phyloP scores from a whole-genome alignment of 2,113 vertebrate species.

The Psettodes erumei region DNA sequence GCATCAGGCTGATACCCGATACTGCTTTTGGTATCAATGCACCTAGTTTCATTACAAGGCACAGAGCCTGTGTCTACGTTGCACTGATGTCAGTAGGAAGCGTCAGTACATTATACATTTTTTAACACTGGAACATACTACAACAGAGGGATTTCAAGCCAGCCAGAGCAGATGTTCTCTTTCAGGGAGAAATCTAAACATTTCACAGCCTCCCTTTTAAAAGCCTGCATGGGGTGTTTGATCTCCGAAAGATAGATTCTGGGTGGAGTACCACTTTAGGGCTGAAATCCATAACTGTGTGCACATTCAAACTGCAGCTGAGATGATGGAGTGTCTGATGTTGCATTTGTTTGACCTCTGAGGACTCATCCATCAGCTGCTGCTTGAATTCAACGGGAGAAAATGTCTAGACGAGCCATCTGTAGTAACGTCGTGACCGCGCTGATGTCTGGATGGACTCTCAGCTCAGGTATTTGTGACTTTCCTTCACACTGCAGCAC shows the following conservation, averaged over 20 bases:
- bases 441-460: neutral
- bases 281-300: conserved; percentile 3
- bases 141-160: neutral
- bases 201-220: conserved; percentile 4
- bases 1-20: too few relatives aligned
- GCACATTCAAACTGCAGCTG: neutral
- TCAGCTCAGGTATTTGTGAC: conserved; percentile 4
- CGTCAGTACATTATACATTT: neutral
- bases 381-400: neutral
- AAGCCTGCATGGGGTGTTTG: neutral
- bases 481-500: conserved; percentile 46
- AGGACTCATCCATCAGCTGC: conserved; percentile 6
- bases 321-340: neutral
- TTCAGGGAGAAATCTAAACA: conserved; percentile 19
- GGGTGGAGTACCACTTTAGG: conserved; percentile 1
- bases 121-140: neutral
- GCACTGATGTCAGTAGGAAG: neutral
- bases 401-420: neutral
- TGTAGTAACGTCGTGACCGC: too few relatives aligned
- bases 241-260: conserved; percentile 16
- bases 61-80: neutral
- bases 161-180: conserved; percentile 24
- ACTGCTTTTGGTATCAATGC: too few relatives aligned
- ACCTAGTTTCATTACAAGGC: neutral
- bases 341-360: conserved; percentile 10